Percentiles rank a stretch among this genome's conserved stretches.
These are phyloP conservation scores for Xanthorhoe designata DNA, from an alignment of 2,888 invertebrate genomes.

Conservation along the genomic window DNA sequence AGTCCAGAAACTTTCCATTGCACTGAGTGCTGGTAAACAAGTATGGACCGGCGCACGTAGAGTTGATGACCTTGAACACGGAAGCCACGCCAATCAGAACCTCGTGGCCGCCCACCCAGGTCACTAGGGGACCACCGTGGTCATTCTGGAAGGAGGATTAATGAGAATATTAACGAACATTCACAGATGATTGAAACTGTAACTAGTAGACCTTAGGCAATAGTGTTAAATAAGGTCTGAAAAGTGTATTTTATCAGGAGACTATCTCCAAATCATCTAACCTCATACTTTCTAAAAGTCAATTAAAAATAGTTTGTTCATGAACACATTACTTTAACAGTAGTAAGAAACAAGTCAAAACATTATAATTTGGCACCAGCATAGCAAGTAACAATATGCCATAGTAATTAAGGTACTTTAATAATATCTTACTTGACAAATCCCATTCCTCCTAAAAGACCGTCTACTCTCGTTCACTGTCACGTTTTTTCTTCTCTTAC, in stretches of 20 bases:
- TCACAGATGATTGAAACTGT: background rate
- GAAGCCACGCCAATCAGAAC: slow-evolving; percentile 64
- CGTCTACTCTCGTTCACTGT: background rate
- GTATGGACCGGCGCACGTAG: slow-evolving; percentile 58
- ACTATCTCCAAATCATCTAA: too few relatives aligned
- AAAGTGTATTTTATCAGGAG: too few relatives aligned
- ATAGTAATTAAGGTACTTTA: too few relatives aligned
- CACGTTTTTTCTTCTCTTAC: background rate
- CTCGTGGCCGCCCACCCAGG: slow-evolving; percentile 55
- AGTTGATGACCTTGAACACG: slow-evolving; percentile 53
- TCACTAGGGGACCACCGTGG: slow-evolving; percentile 65
- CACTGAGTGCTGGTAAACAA: slow-evolving; percentile 64
- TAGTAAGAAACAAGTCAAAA: too few relatives aligned
- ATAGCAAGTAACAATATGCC: too few relatives aligned
- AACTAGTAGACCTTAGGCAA: too few relatives aligned
- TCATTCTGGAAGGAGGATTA: slow-evolving; percentile 57
- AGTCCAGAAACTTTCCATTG: slow-evolving; percentile 59
- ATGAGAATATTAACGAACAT: background rate
- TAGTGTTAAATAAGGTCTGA: too few relatives aligned
- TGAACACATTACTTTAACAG: too few relatives aligned
- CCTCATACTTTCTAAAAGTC: too few relatives aligned
- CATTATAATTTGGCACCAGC: too few relatives aligned
- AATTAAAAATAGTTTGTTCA: too few relatives aligned
- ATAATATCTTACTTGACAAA: slow-evolving; percentile 18
- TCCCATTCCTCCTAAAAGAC: slow-evolving; percentile 14